Base-by-base conservation (phyloP, 1,140 invertebrate species). In the Hypothenemus hampei region DNA sequence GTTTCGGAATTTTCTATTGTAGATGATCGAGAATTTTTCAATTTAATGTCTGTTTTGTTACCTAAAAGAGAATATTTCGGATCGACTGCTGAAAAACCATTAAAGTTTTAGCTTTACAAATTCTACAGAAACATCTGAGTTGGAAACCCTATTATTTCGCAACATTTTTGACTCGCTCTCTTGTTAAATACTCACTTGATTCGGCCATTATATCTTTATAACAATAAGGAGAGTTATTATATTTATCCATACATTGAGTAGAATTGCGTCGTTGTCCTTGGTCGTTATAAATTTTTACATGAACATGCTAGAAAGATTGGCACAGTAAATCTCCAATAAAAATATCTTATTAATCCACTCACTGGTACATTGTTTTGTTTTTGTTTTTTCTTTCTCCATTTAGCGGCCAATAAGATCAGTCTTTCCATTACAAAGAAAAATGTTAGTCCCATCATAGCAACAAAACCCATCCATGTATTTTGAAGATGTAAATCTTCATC, bases 371-470 rank as follows among this genome's bases (percentile, higher is more conserved):
- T 51, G n/a, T 43, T 80, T 75, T 33, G 77, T 79, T 67, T 79
- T 58, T 80, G 77, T 20, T 76, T 74, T 40, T 76, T 73, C 64
- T 88, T 88, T 22, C 85, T 75, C 84, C 85, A 89, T 67, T 89
- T 87, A 0, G 84, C 81, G n/a, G 86, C 77, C 58, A 91, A 77
- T 4, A 83, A 87, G 18, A 94, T 72, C 2, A 86, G 78, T 69
- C 89, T 87, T 69, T 94, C 91, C 7, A 84, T 87, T 47, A 91
- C 81, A 69, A 93, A 94, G 72, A 94, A 94, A 66, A 92, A 79
- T 2, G 89, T 84, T n/a, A 94, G 78, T 13, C 89, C 88, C 18
- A 83, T 61, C 74, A 93, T 82, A 7, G 87, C 87, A 0, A 84
- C 80, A 13, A 93, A 69, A 5, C 91, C 91, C 70, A 89, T 91